Percentiles rank a stretch among this genome's conserved stretches.
Conservation (phyloP, 2,797 vertebrate species). For the Falco cherrug region DNA sequence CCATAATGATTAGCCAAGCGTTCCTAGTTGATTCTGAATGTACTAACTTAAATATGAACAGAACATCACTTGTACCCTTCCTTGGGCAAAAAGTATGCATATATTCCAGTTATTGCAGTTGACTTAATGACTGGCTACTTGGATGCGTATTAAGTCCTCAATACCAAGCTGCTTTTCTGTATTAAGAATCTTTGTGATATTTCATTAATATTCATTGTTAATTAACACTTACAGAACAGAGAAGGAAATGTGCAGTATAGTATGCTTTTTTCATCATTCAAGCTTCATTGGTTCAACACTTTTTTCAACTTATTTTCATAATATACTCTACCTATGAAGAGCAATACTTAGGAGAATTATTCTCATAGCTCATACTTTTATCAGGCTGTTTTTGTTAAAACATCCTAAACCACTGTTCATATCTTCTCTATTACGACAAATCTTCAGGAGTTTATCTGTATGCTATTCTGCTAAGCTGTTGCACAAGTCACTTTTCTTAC, state of each 20-base stretch:
- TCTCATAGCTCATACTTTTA: not conserved
- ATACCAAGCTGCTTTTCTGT: not conserved
- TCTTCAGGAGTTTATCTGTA: not conserved
- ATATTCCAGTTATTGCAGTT: not conserved
- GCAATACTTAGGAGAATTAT: not conserved
- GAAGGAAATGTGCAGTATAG: not conserved
- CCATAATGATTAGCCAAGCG: not conserved
- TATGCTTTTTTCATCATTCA: not conserved
- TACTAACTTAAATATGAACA: not conserved
- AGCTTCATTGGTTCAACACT: slow-evolving; percentile 37
- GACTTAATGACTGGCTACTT: not conserved
- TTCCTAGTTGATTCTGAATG: not conserved
- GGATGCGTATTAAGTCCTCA: not conserved
- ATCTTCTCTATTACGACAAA: not conserved
- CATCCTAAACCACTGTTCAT: not conserved
- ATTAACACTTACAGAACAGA: slow-evolving; percentile 30
- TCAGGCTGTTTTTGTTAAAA: not conserved
- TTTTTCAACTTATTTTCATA: slow-evolving; percentile 51
- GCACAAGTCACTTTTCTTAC: not conserved
- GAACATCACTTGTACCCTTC: not conserved
- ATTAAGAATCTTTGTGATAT: slow-evolving; percentile 44
- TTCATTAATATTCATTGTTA: slow-evolving; percentile 64
- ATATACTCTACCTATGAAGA: not conserved
- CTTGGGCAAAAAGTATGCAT: not conserved
- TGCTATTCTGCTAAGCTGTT: not conserved